Conservation (phyloP, 2,113 vertebrate genomes). For the Synodontis membranacea region DNA sequence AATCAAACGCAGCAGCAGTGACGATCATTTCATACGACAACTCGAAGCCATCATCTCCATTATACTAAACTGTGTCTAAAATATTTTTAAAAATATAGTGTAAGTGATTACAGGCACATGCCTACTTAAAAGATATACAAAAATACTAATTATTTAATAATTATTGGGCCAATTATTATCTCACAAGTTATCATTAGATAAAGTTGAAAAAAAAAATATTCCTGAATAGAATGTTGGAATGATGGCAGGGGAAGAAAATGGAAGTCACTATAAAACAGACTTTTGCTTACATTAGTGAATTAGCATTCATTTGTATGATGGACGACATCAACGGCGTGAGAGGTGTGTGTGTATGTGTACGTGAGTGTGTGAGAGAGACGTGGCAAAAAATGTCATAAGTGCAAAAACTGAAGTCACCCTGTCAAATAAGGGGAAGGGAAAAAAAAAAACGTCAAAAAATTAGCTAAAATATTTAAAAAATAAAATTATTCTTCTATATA, state of each 20-base stretch:
- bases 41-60: not conserved
- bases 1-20: not conserved
- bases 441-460: conserved; percentile 67
- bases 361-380: not conserved
- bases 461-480: conserved; percentile 80
- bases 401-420: conserved; percentile 67
- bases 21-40: not conserved
- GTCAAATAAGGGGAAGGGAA: conserved; percentile 69
- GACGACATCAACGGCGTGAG: not conserved
- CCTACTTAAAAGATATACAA: not conserved
- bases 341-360: not conserved
- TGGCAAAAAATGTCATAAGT: conserved; percentile 59
- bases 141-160: conserved; percentile 13
- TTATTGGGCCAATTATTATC: not conserved
- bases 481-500: conserved; percentile 85
- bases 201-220: not conserved
- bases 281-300: not conserved
- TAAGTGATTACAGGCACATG: not conserved
- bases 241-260: not conserved
- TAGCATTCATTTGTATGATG: not conserved
- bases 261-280: not conserved
- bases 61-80: not conserved
- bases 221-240: not conserved
- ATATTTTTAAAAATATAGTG: not conserved
- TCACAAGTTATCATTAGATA: not conserved